Conservation (phyloP, 2,797 vertebrate genomes). For the Chelonia mydas region DNA sequence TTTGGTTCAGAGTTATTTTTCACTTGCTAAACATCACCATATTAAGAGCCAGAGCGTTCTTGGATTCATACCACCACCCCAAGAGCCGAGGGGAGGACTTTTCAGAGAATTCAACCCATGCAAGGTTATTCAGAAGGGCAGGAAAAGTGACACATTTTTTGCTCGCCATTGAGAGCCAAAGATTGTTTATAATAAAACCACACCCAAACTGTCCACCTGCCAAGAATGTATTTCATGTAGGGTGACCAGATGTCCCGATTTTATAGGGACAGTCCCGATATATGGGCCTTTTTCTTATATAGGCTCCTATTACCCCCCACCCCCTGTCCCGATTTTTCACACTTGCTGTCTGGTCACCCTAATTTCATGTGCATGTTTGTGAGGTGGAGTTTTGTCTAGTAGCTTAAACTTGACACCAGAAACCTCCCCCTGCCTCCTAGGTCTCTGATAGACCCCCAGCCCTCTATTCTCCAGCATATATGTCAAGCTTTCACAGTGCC, state of each 20-base stretch:
- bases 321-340: no score
- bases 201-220: conserved; percentile 41
- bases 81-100: conserved; percentile 53
- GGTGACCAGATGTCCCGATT: no score
- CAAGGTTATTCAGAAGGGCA: conserved; percentile 66
- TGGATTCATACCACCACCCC: conserved; percentile 63
- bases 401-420: neutral
- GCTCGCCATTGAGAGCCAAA: conserved; percentile 54
- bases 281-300: no score
- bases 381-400: neutral
- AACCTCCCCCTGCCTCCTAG: neutral
- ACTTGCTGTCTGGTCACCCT: no score
- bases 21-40: conserved; percentile 62
- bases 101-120: conserved; percentile 59
- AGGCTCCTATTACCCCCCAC: no score
- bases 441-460: conserved; percentile 26
- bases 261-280: no score
- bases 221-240: conserved; percentile 33
- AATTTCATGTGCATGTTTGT: conserved; percentile 41
- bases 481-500: neutral
- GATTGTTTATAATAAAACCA: conserved; percentile 62
- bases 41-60: conserved; percentile 58
- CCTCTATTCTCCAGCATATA: conserved; percentile 17
- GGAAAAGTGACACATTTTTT: conserved; percentile 61
- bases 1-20: conserved; percentile 49